A percentile compares a stretch with the other conserved stretches of the same genome.
Conservation (phyloP, 1,140 invertebrate species). For the Brachionus manjavacas region DNA sequence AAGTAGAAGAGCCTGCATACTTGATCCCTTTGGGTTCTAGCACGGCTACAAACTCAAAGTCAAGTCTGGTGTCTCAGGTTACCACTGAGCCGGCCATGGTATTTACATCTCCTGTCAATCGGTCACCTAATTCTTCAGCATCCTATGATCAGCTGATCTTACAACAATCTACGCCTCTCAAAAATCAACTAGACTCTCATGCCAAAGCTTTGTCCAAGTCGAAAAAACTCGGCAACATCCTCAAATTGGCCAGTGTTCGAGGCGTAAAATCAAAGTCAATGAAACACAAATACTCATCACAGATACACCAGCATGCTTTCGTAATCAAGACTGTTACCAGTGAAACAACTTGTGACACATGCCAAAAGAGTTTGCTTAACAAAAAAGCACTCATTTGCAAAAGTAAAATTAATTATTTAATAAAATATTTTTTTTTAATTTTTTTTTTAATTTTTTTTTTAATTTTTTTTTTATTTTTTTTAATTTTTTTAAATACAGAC, state of each 20-base stretch:
- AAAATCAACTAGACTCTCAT: background rate
- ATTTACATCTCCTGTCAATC: background rate
- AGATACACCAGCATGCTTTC: constrained; percentile 31
- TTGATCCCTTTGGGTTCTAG: background rate
- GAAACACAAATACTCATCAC: constrained; percentile 26
- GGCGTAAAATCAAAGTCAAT: constrained; percentile 38
- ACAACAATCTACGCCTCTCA: constrained; percentile 25
- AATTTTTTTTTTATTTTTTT: too few species aligned
- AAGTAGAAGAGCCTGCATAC: constrained; percentile 10
- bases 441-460: background rate
- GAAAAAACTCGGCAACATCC: constrained; percentile 34
- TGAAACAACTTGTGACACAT: background rate
- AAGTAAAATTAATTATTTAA: background rate
- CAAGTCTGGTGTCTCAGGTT: background rate
- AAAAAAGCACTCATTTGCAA: constrained; percentile 11
- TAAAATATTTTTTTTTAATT: background rate
- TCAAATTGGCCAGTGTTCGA: constrained; percentile 24
- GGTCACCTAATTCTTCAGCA: background rate
- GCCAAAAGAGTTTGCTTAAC: constrained; percentile 21
- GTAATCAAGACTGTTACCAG: background rate
- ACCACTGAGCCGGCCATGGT: background rate
- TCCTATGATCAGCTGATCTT: background rate
- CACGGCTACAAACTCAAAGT: background rate
- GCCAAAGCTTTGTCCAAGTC: constrained; percentile 31
- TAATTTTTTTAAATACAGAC: background rate